A percentile compares a stretch with the other conserved stretches of the same genome.
Evolutionary conservation across 2,888 invertebrate genomes (phyloP).

Genomic region (Drosophila stalkeri): DNA sequence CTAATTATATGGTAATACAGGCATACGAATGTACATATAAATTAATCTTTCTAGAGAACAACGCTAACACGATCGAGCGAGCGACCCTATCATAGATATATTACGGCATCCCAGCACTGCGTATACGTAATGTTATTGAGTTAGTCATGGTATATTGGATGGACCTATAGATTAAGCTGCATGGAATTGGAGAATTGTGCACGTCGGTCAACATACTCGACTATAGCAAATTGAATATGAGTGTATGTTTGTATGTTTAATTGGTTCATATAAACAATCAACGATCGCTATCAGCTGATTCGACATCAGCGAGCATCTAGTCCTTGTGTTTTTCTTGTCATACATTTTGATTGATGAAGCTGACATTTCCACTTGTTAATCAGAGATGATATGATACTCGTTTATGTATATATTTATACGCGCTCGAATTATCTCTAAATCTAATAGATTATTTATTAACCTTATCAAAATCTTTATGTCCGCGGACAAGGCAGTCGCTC

Average conservation of each 20-base stretch:
- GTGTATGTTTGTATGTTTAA: slow-evolving; percentile 4
- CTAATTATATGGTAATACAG: slow-evolving; percentile 79
- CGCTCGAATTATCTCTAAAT: background rate
- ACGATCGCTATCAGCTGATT: slow-evolving; percentile 36
- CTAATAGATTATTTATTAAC: slow-evolving; percentile 11
- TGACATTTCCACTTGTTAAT: background rate
- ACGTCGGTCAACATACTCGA: slow-evolving; percentile 9
- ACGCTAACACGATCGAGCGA: slow-evolving; percentile 38
- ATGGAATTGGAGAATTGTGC: background rate
- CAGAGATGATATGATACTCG: background rate
- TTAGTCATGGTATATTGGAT: slow-evolving; percentile 57
- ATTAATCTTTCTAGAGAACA: slow-evolving; percentile 73
- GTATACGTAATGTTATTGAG: slow-evolving; percentile 66
- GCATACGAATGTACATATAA: slow-evolving; percentile 79
- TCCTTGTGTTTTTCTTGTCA: background rate
- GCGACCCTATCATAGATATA: slow-evolving; percentile 64
- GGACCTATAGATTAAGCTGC: slow-evolving; percentile 14
- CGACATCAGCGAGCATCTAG: slow-evolving; percentile 15
- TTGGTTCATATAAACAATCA: slow-evolving; percentile 42
- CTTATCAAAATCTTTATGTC: slow-evolving; percentile 6
- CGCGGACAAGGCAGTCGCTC: background rate
- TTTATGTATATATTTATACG: background rate
- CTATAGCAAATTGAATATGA: background rate
- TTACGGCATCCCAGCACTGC: slow-evolving; percentile 64
- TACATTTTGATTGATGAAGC: background rate